Conservation (phyloP, 2,797 vertebrate genomes). For the Sebastes paucispinis region DNA sequence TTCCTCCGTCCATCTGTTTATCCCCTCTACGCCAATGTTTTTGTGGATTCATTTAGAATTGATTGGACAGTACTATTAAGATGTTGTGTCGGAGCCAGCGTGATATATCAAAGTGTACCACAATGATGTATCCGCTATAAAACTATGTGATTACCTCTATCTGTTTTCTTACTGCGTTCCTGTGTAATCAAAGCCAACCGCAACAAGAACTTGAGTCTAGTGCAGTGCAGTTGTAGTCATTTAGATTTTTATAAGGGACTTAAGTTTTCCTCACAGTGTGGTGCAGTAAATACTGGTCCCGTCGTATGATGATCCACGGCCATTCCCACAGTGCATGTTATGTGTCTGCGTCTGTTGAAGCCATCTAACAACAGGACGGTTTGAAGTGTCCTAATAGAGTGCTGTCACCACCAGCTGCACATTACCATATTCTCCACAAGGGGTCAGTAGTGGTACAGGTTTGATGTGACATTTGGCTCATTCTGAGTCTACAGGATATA, state of each 20-base stretch:
- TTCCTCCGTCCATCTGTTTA: conserved; percentile 21
- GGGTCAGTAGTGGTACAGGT: conserved; percentile 65
- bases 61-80: neutral
- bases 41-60: conserved; percentile 20
- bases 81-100: neutral
- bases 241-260: neutral
- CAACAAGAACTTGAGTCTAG: neutral
- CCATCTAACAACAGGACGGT: neutral
- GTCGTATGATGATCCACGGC: neutral
- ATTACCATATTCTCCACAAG: conserved; percentile 51
- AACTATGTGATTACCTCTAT: neutral
- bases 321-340: neutral
- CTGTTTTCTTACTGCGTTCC: neutral
- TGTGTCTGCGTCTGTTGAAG: conserved; percentile 8
- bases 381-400: neutral
- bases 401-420: conserved; percentile 22
- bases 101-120: neutral
- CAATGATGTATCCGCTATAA: neutral
- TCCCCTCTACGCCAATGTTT: neutral
- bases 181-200: neutral
- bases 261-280: neutral
- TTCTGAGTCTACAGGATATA: neutral
- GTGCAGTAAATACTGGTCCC: neutral
- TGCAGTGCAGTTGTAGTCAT: neutral
- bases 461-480: neutral